Percentiles rank a stretch among this genome's conserved stretches.
phyloP scores from a whole-genome alignment of 2,113 vertebrate species.

The Neodon shergylaensis region DNA sequence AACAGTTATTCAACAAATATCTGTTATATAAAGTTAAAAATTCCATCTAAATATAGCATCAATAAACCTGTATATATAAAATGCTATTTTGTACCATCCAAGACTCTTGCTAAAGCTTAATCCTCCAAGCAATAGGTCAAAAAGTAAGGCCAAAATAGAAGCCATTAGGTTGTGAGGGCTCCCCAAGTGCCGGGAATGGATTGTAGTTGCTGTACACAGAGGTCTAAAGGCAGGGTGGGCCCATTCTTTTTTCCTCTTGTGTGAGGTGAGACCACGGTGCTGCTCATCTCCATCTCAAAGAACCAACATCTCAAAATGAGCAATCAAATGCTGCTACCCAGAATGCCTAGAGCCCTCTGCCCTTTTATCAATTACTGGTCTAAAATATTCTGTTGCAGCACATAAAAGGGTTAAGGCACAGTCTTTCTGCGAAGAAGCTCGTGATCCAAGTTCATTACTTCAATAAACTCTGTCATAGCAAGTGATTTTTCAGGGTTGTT shows the following conservation, averaged over 20 bases:
- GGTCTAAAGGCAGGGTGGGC: not conserved
- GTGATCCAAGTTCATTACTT: not conserved
- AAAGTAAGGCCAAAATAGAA: not conserved
- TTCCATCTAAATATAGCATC: conserved; percentile 31
- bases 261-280: not conserved
- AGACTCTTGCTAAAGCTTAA: not conserved
- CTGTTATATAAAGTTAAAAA: not conserved
- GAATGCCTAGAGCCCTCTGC: not conserved
- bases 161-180: not conserved
- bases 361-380: not conserved
- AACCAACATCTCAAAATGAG: not conserved
- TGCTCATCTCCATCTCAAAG: not conserved
- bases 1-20: not conserved
- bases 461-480: not conserved
- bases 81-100: not conserved
- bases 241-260: not conserved
- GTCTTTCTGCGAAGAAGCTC: not conserved
- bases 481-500: not conserved
- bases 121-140: not conserved
- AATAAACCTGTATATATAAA: not conserved
- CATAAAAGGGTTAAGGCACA: not conserved
- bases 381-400: not conserved
- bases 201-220: not conserved
- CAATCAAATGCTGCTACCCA: not conserved
- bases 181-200: not conserved